phyloP scores from a whole-genome alignment of 2,797 vertebrate genomes.

The Crotalus adamanteus region DNA sequence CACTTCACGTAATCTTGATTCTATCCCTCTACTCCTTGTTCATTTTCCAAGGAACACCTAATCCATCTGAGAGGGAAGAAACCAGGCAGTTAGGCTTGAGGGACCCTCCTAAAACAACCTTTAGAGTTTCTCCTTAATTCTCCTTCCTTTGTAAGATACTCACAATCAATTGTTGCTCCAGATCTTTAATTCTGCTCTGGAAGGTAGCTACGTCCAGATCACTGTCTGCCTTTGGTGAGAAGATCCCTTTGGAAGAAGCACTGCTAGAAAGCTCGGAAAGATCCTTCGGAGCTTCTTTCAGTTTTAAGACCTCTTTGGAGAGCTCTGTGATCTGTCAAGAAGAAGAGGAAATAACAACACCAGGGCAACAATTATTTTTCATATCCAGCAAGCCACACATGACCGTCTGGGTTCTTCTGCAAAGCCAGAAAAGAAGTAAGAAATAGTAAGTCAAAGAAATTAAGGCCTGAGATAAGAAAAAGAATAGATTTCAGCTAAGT shows the following conservation, averaged over 20 bases:
- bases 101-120: not conserved
- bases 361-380: not conserved
- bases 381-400: not conserved
- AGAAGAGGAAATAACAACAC: not conserved
- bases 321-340: constrained; percentile 87
- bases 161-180: constrained; percentile 84
- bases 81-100: not conserved
- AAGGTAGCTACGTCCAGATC: constrained; percentile 69
- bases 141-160: not conserved
- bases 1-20: no score
- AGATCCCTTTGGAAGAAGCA: constrained; percentile 62
- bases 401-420: not conserved
- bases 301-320: constrained; percentile 90
- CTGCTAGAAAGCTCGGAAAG: constrained; percentile 71
- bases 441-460: not conserved
- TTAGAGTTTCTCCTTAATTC: not conserved
- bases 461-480: not conserved
- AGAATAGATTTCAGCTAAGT: not conserved
- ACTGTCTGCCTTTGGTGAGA: constrained; percentile 63
- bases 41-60: not conserved
- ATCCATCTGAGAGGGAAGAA: not conserved
- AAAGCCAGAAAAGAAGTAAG: not conserved
- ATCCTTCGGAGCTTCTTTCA: constrained; percentile 87
- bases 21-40: not conserved
- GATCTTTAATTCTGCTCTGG: constrained; percentile 73